Evolutionary conservation across 2,888 invertebrate species (phyloP), one percentile per base, ranked within the genome.

Genomic region (Sialis fuliginosa): DNA sequence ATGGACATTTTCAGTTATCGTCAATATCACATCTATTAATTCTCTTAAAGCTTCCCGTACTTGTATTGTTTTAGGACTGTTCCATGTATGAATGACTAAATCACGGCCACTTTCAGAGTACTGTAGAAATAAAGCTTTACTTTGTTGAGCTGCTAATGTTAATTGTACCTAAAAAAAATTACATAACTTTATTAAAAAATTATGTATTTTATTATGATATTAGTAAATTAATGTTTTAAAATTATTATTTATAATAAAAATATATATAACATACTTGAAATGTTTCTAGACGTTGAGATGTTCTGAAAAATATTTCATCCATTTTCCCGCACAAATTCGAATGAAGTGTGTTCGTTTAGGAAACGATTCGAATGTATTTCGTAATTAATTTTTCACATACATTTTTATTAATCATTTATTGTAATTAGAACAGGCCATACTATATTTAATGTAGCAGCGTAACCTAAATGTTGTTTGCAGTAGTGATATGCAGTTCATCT

Each of bases 111-210:
- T 51, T 37, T 57, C 55, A 5, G 53, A 50, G 42, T 52, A 53
- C 33, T 50, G 50, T 39, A 50, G 49, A 35, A 55, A 46, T 30
- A 54, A 33, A 6, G 48, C 45, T 46, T 52, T 48, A 37, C 53
- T 50, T 44, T 52, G 52, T 44, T 55, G 55, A 13, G 50, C 48
- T 33, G 54, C 52, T 50, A 55, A 53, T 47, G 44, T 49, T 40
- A 56, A 45, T 46, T 55, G 55, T 32, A 56, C 53, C 56, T 56
- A 12, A 30, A 43, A 44, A 48, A 8, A 39, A 39, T 6, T 39
- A 6, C 4, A 22, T 22, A 37, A 37, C 8, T 35, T 37, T 7
- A 6, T 37, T 37, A 37, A 10, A 10, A 37, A 37, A 37, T 37
- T 37, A n/a, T n/a, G 7, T 37, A 37, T 7, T 6, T 37, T 7